phyloP scores from a whole-genome alignment of 2,888 invertebrate genomes.

The Lithophane semibrunnea region DNA sequence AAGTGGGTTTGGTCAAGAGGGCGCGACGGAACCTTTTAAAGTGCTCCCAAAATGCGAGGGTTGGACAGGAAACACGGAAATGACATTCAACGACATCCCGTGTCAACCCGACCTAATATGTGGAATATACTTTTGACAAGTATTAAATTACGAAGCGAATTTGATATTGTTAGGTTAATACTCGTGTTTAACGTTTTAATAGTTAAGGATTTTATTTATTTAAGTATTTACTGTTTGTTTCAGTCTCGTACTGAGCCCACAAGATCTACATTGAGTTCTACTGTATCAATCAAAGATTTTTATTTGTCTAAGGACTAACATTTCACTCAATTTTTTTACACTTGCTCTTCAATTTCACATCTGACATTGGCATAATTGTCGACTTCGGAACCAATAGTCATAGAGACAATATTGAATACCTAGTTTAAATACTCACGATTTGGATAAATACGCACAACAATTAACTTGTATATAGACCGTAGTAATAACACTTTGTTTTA shows the following conservation, averaged over 20 bases:
- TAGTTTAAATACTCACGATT: neutral
- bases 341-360: neutral
- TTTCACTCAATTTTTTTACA: neutral
- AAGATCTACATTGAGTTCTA: neutral
- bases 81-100: conserved; percentile 40
- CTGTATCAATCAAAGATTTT: neutral
- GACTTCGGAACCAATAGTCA: neutral
- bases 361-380: neutral
- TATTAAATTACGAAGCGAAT: conserved; percentile 23
- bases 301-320: neutral
- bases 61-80: conserved; percentile 55
- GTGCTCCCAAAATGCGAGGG: conserved; percentile 50
- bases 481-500: conserved; percentile 1
- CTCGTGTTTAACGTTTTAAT: neutral
- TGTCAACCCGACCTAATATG: conserved; percentile 18
- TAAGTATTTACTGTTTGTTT: neutral
- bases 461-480: neutral
- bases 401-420: neutral
- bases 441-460: neutral
- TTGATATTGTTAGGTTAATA: neutral
- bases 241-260: neutral
- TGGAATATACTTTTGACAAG: conserved; percentile 29
- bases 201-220: too few species aligned
- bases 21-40: conserved; percentile 61
- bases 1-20: conserved; percentile 60